Percentiles rank a stretch among this genome's conserved stretches.
These are phyloP conservation scores for Xiphorhynchus elegans DNA, from an alignment of 2,113 vertebrate genomes.

Conservation along the genomic window DNA sequence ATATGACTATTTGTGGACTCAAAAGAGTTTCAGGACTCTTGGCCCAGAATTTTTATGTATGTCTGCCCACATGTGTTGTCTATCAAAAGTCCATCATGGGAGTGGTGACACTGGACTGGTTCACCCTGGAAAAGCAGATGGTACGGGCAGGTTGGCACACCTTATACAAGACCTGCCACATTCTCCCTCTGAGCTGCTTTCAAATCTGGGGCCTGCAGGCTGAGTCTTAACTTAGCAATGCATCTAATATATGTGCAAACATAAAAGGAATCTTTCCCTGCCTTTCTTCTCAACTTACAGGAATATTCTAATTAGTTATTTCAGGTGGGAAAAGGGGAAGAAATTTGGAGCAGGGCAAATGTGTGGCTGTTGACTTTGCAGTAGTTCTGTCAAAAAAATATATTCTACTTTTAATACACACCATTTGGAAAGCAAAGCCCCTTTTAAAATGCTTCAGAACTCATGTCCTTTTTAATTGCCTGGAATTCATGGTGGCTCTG, in stretches of 20 bases:
- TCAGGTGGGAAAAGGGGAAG: neutral
- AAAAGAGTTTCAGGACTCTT: neutral
- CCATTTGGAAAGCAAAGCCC: constrained; percentile 64
- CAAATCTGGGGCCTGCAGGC: neutral
- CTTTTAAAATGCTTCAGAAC: constrained; percentile 70
- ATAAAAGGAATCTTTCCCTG: neutral
- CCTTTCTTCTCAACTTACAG: neutral
- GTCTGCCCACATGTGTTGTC: neutral
- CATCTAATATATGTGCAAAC: neutral
- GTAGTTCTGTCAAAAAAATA: constrained; percentile 25
- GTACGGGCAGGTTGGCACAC: neutral
- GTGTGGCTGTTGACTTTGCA: constrained; percentile 19
- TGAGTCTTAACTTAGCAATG: neutral
- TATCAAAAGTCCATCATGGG: rapidly evolving
- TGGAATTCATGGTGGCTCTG: constrained; percentile 76
- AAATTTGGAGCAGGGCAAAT: constrained; percentile 10
- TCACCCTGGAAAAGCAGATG: neutral
- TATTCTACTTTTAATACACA: constrained; percentile 40
- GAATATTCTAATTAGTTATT: constrained; percentile 23
- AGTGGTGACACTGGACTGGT: neutral
- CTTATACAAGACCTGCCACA: neutral
- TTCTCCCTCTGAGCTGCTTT: neutral
- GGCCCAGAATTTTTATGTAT: neutral
- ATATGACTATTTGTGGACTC: neutral
- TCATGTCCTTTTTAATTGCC: constrained; percentile 77